A percentile compares a stretch with the other conserved stretches of the same genome.
phyloP scores from a whole-genome alignment of 2,113 vertebrate genomes.

The Oncorhynchus mykiss region DNA sequence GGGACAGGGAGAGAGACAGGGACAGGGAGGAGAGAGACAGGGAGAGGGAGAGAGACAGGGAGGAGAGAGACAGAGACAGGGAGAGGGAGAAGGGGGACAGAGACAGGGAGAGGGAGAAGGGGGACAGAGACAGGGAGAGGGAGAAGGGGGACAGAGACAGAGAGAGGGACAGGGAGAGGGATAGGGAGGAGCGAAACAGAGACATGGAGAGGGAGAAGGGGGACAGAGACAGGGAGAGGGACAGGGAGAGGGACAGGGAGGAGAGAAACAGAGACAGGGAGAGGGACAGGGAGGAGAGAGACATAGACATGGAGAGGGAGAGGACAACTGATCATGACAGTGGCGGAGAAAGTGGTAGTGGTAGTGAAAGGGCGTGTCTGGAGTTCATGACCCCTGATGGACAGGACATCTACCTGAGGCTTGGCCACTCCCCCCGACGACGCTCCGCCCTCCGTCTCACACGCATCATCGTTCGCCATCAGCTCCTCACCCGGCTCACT shows the following conservation, averaged over 20 bases:
- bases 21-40: background rate
- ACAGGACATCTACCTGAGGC: slow-evolving; percentile 70
- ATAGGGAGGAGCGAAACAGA: slow-evolving; percentile 10
- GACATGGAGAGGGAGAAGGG: background rate
- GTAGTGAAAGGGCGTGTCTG: slow-evolving; percentile 51
- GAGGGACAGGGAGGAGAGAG: background rate
- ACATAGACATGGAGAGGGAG: background rate
- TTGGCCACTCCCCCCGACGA: slow-evolving; percentile 56
- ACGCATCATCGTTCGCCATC: slow-evolving; percentile 69
- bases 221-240: background rate
- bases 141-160: background rate
- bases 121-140: background rate
- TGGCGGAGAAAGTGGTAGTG: slow-evolving; percentile 38
- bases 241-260: background rate
- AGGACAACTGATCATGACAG: background rate
- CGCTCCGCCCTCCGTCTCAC: slow-evolving; percentile 72
- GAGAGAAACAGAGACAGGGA: background rate
- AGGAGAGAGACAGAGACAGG: background rate
- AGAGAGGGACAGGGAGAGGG: slow-evolving; percentile 19
- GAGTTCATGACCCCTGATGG: slow-evolving; percentile 65
- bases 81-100: too few relatives aligned
- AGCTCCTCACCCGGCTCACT: slow-evolving; percentile 64
- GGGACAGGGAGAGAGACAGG: slow-evolving; percentile 32
- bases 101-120: background rate
- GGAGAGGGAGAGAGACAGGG: background rate